Base-by-base conservation (phyloP, 2,888 invertebrate genomes). In the Colostygia pectinataria region DNA sequence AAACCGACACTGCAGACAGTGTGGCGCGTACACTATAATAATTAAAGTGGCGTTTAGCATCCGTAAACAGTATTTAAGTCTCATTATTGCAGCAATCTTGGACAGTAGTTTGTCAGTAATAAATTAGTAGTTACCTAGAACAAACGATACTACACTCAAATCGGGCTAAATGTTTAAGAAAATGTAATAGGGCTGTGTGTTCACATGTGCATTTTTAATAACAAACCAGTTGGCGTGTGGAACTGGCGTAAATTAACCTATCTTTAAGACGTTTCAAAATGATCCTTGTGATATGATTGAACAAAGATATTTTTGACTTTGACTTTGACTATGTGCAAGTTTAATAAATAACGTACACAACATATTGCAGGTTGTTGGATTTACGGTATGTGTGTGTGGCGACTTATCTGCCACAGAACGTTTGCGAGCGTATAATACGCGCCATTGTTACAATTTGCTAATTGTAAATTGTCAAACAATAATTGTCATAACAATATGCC, bases 61-160 rank as follows among this genome's bases (percentile, higher is more conserved):
- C 46, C 28, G 38, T 46, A 52, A 52, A 46, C 18, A 39, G 42
- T 46, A 4, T 46, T 52, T 42, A 52, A 25, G 37, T 27, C 33
- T 34, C 27, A 52, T 52, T 52, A 46, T 46, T 9, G 38, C 10
- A 38, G 27, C 34, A 42, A 42, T 46, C 29, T 27, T 33, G 29
- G 15, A 42, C 42, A 46, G 9, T 32, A 38, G 41, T 12, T 29
- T 2, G 12, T 29, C 24, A 37, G 27, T 40, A 50, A 13, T 45
- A 28, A 38, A 46, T 23, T 14, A 31, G 9, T 12, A 7, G 13
- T 2, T 36, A 24, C 3, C 8, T 10, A n/a, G 4, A 39, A 49
- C 39, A 43, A 33, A 40, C 25, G 29, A 34, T 28, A 23, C 8
- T 13, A 13, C 7, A 8, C 23, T 29, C 13, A 20, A 9, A 4